Evolutionary conservation across 2,888 invertebrate genomes (phyloP).

Genomic region (Branchipolynoe longqiensis): DNA sequence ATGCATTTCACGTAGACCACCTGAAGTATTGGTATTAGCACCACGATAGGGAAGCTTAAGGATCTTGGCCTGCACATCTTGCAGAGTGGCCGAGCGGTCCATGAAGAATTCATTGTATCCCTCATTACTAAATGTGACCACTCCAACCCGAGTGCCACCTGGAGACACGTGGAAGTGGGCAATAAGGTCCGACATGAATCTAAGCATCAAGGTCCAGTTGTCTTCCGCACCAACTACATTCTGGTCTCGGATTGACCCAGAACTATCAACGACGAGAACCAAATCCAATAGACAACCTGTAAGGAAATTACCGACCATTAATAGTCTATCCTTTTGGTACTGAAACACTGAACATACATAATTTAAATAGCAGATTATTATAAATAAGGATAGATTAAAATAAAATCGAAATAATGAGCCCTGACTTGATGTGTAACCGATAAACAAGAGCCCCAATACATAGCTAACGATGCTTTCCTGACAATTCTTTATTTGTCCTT

Average conservation of each 20-base stretch:
- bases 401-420: too few relatives aligned
- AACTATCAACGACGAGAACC: constrained; percentile 31
- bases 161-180: neutral
- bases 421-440: too few relatives aligned
- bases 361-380: too few relatives aligned
- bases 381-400: too few relatives aligned
- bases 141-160: neutral
- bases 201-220: constrained; percentile 29
- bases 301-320: neutral
- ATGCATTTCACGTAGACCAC: constrained; percentile 53
- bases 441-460: too few relatives aligned
- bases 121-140: constrained; percentile 23
- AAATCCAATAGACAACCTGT: constrained; percentile 14
- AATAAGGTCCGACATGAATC: neutral
- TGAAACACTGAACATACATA: too few relatives aligned
- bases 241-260: constrained; percentile 43
- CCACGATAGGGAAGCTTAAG: constrained; percentile 49
- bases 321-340: too few relatives aligned
- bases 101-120: constrained; percentile 50
- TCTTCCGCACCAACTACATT: constrained; percentile 10
- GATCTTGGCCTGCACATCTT: neutral
- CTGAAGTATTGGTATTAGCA: constrained; percentile 58
- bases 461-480: too few relatives aligned
- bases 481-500: too few relatives aligned
- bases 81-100: neutral